Evolutionary conservation across 2,113 vertebrate species (phyloP), one percentile per base, ranked within the genome.

Genomic region (Rhinoderma darwinii): DNA sequence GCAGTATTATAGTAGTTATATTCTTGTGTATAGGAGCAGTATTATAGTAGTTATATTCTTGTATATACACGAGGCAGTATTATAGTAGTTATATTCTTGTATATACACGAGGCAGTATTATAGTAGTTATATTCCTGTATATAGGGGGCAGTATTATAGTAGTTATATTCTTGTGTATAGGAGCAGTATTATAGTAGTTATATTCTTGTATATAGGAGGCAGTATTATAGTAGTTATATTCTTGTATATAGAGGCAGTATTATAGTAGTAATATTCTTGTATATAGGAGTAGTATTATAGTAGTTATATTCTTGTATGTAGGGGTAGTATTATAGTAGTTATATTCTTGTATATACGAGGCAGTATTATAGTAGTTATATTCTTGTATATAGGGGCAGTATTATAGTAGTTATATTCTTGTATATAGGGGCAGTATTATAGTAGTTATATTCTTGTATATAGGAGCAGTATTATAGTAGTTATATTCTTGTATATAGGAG

Each of bases 1-100:
- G 63, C 30, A 32, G 63, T 66, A 66, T 35, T 66, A 66, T 66
- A 66, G 63, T 66, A 66, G 63, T 66, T 66, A 66, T 66, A 66
- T 66, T 66, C 63, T 17, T 66, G 63, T 66, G 35, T 4, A 66
- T 66, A 66, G 63, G 63, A 35, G 59, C n/a, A 63, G 59, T 63
- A 63, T 63, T 63, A 63, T 63, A 63, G 59, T 30, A 63, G 59
- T 63, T 63, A 63, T 63, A 63, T 63, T 63, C 59, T 63, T 63
- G 59, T 63, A 63, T 1, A 63, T 63, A 63, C n/a, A n/a, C n/a
- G n/a, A 27, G 2, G 59, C 59, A 63, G 59, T 63, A 63, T 63
- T 63, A 63, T 63, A 63, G 59, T 27, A 63, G 59, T 30, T 63
- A 63, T 63, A 63, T 63, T 63, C n/a, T 30, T 63, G 59, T 63